Evolutionary conservation across 2,797 vertebrate genomes (phyloP), one percentile per base, ranked within the genome.

Genomic region (Apogon hyalosoma): DNA sequence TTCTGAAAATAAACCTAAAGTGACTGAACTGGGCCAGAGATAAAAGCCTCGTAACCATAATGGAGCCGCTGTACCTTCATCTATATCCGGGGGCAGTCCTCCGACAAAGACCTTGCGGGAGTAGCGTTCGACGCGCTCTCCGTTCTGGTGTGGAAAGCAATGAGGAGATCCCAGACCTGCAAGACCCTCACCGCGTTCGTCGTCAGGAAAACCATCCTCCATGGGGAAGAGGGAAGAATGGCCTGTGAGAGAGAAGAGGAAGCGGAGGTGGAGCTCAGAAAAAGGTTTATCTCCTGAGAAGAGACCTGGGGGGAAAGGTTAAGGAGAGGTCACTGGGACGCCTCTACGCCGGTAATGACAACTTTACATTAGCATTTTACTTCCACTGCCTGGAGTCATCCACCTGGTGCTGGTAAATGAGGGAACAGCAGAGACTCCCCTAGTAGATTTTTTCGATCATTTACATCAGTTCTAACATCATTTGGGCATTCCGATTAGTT

Each of bases 61-160:
- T 9, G 46, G 12, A 39, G 21, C 48, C 19, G 3, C 15, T 41
- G 18, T 86, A 99, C 98, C 98, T 99, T 99, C 98, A 65, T 99
- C 97, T 59, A 99, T 99, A 86, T 99, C 98, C 0, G 98, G 97
- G 15, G 98, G 98, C 69, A 99, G 90, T 57, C 98, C 98, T 1
- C 98, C 98, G 0, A 99, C 98, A 50, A 99, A 99, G 73, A 99
- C 98, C 69, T 99, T 99, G 53, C 97, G 97, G 2, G 98, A 99
- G 62, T 99, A 99, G 47, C 98, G 96, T 42, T 99, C 98, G n/a
- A 99, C 96, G 2, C 98, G 91, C 82, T 99, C 98, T 67, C 98
- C 98, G n/a, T 99, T 99, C 92, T 98, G 98, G 89, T 99, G 97
- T 31, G 97, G 96, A 80, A 99, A 99, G 93, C 98, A 99, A 90